These are phyloP conservation scores for Drosophila quadrilineata DNA, from an alignment of 1,140 invertebrate genomes.

Conservation along the genomic window DNA sequence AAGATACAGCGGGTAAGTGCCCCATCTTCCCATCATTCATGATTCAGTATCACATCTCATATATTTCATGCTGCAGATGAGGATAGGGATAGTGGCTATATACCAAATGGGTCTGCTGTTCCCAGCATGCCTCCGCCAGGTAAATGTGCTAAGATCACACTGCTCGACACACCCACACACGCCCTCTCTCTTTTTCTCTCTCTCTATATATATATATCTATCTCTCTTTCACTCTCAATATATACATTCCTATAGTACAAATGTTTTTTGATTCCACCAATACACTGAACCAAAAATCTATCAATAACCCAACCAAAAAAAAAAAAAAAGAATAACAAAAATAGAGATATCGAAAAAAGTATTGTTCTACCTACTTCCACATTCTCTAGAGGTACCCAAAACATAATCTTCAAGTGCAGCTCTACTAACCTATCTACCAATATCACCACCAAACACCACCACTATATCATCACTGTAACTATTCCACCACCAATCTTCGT, in stretches of 20 bases:
- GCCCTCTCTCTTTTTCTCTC: conserved; percentile 22
- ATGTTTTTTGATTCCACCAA: conserved; percentile 50
- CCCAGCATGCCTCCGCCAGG: conserved; percentile 79
- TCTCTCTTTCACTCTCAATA: conserved; percentile 42
- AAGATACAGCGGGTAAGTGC: conserved; percentile 68
- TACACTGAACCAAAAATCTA: no score
- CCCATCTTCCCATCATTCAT: background rate
- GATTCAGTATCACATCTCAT: background rate
- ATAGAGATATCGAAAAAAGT: no score
- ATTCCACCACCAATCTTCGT: conserved; percentile 39
- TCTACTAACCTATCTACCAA: conserved; percentile 39
- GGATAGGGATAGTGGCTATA: conserved; percentile 75
- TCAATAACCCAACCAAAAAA: no score
- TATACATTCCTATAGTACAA: conserved; percentile 53
- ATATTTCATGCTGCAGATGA: conserved; percentile 20
- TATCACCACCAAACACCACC: conserved; percentile 8
- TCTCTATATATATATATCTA: conserved; percentile 13
- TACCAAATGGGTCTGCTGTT: conserved; percentile 68
- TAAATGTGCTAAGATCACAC: conserved; percentile 67
- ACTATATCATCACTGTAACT: conserved; percentile 60
- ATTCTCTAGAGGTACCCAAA: conserved; percentile 69
- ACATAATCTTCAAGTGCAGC: conserved; percentile 63
- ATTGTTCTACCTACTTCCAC: conserved; percentile 68
- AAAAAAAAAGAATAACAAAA: conserved; percentile 33
- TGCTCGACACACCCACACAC: background rate